A percentile compares a stretch with the other conserved stretches of the same genome.
These are phyloP conservation scores for Nicator chloris DNA, from an alignment of 2,113 vertebrate genomes.

Conservation along the genomic window DNA sequence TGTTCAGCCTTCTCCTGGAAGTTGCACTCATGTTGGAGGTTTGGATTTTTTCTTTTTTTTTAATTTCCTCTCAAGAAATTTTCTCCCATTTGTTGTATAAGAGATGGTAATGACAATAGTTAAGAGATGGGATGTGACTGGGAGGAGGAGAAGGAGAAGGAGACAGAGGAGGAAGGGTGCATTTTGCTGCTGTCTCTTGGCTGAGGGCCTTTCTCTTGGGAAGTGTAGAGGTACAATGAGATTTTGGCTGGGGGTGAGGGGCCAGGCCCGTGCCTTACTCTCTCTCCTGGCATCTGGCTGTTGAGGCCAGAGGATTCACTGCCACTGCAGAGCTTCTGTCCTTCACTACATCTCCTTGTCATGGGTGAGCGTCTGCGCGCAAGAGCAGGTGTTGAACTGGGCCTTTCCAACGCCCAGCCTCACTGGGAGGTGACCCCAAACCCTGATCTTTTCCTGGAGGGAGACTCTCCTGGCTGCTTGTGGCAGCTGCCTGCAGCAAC, in stretches of 20 bases:
- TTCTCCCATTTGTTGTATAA: not conserved
- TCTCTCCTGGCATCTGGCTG: not conserved
- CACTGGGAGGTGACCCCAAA: not conserved
- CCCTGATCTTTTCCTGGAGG: not conserved
- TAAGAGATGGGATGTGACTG: not conserved
- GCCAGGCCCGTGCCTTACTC: rapidly evolving
- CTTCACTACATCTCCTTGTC: not conserved
- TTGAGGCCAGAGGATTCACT: not conserved
- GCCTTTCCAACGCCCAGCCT: not conserved
- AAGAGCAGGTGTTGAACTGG: not conserved
- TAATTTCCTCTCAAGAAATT: rapidly evolving
- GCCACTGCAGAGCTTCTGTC: not conserved
- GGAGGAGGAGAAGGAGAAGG: not conserved
- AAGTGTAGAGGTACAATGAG: rapidly evolving
- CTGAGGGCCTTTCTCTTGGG: not conserved
- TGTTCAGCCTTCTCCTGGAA: not conserved
- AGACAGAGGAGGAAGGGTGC: not conserved
- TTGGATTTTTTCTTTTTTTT: not conserved
- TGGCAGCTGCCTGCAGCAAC: not conserved
- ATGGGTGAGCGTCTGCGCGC: not conserved
- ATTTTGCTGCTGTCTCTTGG: not conserved
- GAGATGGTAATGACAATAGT: not conserved
- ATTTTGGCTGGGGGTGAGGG: not conserved
- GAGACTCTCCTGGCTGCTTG: not conserved
- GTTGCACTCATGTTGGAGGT: not conserved